Conservation (phyloP, 2,797 vertebrate species). For the Amblyraja radiata region DNA sequence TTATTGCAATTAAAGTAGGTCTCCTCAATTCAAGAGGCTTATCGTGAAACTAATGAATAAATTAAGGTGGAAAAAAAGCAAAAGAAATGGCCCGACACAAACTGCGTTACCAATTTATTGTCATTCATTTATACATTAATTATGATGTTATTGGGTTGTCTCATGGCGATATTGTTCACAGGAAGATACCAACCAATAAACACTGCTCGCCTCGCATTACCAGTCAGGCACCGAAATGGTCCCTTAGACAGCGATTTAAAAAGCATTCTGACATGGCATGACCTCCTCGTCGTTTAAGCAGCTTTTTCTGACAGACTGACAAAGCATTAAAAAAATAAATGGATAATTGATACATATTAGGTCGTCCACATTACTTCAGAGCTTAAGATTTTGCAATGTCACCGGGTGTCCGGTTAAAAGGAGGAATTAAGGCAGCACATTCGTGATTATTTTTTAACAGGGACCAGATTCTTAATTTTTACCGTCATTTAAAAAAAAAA, state of each 20-base stretch:
- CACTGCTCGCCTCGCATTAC: background rate
- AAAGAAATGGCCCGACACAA: background rate
- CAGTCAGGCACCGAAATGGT: background rate
- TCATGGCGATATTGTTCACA: background rate
- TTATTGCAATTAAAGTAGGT: conserved; percentile 36
- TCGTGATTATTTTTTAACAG: background rate
- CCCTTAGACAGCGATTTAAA: background rate
- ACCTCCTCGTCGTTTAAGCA: background rate
- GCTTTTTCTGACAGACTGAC: conserved; percentile 7
- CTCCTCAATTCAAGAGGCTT: background rate
- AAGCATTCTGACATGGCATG: conserved; percentile 15
- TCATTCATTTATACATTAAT: conserved; percentile 33
- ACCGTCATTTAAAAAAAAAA: background rate
- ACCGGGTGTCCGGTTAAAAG: background rate
- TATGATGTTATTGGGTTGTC: background rate
- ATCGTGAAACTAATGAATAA: conserved; percentile 30
- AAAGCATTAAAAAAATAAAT: background rate
- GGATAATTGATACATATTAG: conserved; percentile 1
- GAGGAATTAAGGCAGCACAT: background rate
- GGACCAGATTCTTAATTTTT: background rate
- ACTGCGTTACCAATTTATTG: background rate
- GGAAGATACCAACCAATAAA: conserved; percentile 4
- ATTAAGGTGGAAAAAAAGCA: conserved; percentile 13
- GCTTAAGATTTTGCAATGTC: background rate
- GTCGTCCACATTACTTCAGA: background rate